Percentiles rank a stretch among this genome's conserved stretches.
These are phyloP conservation scores for Phalera bucephala DNA, from an alignment of 2,888 invertebrate genomes.

Conservation along the genomic window DNA sequence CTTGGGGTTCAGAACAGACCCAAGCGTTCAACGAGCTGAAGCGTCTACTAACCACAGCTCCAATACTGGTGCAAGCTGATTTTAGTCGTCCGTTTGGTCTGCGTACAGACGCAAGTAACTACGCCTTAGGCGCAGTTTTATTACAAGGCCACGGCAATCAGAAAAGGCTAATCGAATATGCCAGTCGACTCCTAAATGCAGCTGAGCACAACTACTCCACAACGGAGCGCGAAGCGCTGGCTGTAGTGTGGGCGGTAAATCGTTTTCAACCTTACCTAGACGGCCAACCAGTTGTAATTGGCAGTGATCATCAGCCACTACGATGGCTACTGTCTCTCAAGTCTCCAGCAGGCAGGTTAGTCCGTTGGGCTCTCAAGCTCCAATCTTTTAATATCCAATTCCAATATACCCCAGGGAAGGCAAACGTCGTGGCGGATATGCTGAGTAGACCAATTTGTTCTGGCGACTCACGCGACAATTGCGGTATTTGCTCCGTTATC, in stretches of 20 bases:
- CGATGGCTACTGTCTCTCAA: constrained; percentile 47
- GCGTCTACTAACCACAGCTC: constrained; percentile 17
- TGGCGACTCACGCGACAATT: background rate
- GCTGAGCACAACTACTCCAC: constrained; percentile 53
- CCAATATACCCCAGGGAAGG: constrained; percentile 5
- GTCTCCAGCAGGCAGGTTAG: constrained; percentile 4
- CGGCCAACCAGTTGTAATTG: constrained; percentile 44
- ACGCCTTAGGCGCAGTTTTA: too few relatives aligned
- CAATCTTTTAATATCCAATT: constrained; percentile 4
- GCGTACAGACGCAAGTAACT: constrained; percentile 37
- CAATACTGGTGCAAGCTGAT: constrained; percentile 30
- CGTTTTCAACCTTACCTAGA: constrained; percentile 39
- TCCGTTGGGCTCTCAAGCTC: too few relatives aligned
- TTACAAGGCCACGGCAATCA: constrained; percentile 27
- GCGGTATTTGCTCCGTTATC: constrained; percentile 5
- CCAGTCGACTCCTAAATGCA: constrained; percentile 20
- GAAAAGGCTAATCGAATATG: constrained; percentile 26
- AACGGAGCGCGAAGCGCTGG: constrained; percentile 52
- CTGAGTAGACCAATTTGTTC: constrained; percentile 3
- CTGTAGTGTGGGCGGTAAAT: constrained; percentile 28
- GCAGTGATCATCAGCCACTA: constrained; percentile 62
- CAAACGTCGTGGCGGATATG: constrained; percentile 4
- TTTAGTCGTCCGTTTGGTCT: constrained; percentile 30
- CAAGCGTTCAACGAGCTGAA: constrained; percentile 23
- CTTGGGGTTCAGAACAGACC: constrained; percentile 24